These are phyloP conservation scores for Zalophus californianus DNA, from an alignment of 2,797 vertebrate genomes.

Conservation along the genomic window DNA sequence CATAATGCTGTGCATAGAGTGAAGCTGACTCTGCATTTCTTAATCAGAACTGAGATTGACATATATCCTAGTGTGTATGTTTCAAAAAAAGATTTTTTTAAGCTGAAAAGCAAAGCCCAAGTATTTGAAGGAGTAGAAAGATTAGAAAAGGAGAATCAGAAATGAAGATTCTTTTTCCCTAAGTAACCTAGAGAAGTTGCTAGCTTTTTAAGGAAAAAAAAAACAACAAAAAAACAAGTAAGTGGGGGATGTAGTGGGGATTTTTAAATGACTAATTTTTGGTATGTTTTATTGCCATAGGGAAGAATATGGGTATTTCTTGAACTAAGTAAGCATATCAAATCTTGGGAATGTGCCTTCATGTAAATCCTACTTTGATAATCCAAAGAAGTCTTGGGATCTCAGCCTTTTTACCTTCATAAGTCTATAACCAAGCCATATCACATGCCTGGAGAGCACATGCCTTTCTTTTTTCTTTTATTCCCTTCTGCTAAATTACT, in stretches of 20 bases:
- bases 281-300: background rate
- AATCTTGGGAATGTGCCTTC: background rate
- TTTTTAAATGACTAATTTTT: background rate
- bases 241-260: background rate
- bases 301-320: background rate
- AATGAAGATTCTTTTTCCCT: background rate
- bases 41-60: background rate
- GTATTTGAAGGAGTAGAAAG: constrained; percentile 50
- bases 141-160: constrained; percentile 41
- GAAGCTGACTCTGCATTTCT: background rate
- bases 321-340: background rate
- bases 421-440: background rate
- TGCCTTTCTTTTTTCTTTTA: background rate
- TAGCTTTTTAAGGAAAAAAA: background rate
- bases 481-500: background rate
- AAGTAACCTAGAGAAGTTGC: background rate
- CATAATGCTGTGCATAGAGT: background rate
- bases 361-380: background rate
- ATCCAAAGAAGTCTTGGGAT: background rate
- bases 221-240: no score
- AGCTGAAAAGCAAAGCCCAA: background rate
- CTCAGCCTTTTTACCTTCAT: background rate
- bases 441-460: background rate
- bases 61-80: background rate
- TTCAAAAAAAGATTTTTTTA: constrained; percentile 49